Percentiles rank a stretch among this genome's conserved stretches.
Evolutionary conservation across 2,113 vertebrate genomes (phyloP).

Genomic region (Corythaeola cristata): DNA sequence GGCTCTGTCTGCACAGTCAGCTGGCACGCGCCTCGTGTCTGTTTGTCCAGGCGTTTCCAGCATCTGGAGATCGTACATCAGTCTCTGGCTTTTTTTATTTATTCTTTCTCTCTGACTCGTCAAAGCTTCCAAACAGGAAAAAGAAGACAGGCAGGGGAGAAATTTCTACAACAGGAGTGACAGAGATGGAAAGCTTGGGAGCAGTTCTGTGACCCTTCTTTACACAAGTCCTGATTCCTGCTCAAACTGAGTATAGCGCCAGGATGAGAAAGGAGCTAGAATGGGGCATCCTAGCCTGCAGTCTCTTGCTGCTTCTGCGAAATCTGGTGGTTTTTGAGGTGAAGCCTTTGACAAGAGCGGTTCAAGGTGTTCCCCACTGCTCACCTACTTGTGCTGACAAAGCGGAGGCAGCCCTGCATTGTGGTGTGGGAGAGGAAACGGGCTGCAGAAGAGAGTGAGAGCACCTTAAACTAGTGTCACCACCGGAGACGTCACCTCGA

Average conservation of each 20-base stretch:
- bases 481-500: neutral
- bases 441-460: neutral
- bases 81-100: neutral
- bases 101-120: accelerated
- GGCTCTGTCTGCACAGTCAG: neutral
- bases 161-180: neutral
- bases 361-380: neutral
- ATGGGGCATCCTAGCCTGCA: neutral
- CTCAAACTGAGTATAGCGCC: neutral
- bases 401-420: neutral
- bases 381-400: neutral
- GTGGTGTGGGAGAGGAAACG: neutral
- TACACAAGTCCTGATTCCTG: neutral
- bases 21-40: neutral
- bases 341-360: neutral
- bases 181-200: neutral
- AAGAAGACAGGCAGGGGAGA: neutral
- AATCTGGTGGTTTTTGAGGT: neutral
- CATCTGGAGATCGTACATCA: neutral
- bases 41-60: neutral
- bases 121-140: neutral
- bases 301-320: neutral
- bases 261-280: neutral
- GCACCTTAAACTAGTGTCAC: neutral
- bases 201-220: neutral